Evolutionary conservation across 2,888 invertebrate genomes (phyloP).

Genomic region (Ecliptopera silaceata): DNA sequence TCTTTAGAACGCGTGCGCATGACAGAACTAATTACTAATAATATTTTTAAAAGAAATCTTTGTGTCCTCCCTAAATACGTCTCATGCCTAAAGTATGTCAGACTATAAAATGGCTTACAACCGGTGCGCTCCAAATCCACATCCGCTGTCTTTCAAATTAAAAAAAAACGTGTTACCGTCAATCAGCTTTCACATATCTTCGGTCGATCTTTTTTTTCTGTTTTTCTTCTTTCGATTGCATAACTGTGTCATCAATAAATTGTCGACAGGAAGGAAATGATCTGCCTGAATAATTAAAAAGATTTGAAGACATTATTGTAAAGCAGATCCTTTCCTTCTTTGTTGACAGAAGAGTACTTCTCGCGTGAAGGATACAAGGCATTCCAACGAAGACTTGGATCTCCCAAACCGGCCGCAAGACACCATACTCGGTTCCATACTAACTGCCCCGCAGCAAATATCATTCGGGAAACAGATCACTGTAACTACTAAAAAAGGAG

Average conservation of each 20-base stretch:
- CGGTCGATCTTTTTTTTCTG: conserved; percentile 72
- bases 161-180: conserved; percentile 2
- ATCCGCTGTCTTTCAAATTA: conserved; percentile 16
- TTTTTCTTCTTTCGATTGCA: conserved; percentile 27
- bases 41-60: neutral
- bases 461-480: conserved; percentile 42
- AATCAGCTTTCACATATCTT: conserved; percentile 22
- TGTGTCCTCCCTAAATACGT: conserved; percentile 8
- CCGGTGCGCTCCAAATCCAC: conserved; percentile 17
- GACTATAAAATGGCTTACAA: conserved; percentile 20
- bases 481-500: conserved; percentile 76
- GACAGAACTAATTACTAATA: no score
- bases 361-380: conserved; percentile 38
- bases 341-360: conserved; percentile 83
- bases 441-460: conserved; percentile 58
- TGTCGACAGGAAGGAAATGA: conserved; percentile 78
- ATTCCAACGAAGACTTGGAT: conserved; percentile 48
- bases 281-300: conserved; percentile 50
- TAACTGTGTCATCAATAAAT: conserved; percentile 17
- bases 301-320: conserved; percentile 46
- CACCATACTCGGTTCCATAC: conserved; percentile 51
- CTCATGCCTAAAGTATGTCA: conserved; percentile 10
- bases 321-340: conserved; percentile 85
- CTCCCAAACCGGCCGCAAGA: conserved; percentile 42
- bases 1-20: no score